These are phyloP conservation scores for Gallinago solitaria DNA, from an alignment of 2,797 vertebrate genomes.

Conservation along the genomic window DNA sequence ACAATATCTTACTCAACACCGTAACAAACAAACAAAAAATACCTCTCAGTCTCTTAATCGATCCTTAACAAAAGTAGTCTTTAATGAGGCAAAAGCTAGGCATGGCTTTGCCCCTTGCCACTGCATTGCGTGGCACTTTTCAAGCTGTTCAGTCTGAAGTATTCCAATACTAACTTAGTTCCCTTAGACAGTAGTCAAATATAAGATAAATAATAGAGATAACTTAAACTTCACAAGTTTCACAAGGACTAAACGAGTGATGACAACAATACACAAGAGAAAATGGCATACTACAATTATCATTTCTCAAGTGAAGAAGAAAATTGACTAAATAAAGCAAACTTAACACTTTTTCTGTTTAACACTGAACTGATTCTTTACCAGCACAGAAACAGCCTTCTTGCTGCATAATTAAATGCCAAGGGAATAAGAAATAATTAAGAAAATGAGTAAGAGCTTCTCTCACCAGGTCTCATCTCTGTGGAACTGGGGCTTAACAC, in stretches of 20 bases:
- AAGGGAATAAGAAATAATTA: neutral
- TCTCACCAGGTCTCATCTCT: conserved; percentile 87
- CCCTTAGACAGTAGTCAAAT: neutral
- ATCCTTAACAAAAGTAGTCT: neutral
- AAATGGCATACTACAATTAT: neutral
- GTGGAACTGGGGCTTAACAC: conserved; percentile 75
- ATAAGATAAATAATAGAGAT: neutral
- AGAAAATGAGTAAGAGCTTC: conserved; percentile 5
- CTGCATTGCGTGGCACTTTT: neutral
- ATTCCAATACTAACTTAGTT: neutral
- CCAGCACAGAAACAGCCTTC: conserved; percentile 18
- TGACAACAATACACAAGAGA: neutral
- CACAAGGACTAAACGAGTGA: neutral
- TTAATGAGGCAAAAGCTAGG: neutral
- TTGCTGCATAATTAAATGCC: conserved; percentile 47
- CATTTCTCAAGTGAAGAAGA: neutral
- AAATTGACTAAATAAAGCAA: conserved; percentile 39
- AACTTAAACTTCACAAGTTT: conserved; percentile 6
- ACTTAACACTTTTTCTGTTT: conserved; percentile 9
- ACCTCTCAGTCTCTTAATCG: neutral
- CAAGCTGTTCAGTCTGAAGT: neutral
- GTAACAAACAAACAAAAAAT: neutral
- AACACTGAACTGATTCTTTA: neutral
- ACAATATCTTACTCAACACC: neutral
- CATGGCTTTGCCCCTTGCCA: neutral